A percentile compares a stretch with the other conserved stretches of the same genome.
These are phyloP conservation scores for Hipparchia sbordonii DNA, from an alignment of 2,888 invertebrate species.

Conservation along the genomic window DNA sequence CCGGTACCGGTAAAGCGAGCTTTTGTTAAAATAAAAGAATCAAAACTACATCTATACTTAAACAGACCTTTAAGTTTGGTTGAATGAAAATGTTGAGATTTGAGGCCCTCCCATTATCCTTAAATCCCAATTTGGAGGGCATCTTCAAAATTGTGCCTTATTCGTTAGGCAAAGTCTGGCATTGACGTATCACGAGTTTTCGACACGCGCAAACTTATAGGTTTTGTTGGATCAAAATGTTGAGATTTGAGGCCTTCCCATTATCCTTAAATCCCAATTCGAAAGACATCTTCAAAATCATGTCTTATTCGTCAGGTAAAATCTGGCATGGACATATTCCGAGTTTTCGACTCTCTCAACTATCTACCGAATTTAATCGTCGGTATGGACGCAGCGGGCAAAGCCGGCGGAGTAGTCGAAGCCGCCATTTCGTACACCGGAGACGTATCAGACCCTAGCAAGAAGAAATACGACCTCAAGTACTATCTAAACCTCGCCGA, in stretches of 20 bases:
- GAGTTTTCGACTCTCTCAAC: conserved; percentile 99
- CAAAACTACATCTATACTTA: too few species aligned
- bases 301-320: conserved; percentile 83
- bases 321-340: conserved; percentile 99
- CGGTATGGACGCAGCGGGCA: conserved; percentile 98
- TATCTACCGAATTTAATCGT: conserved; percentile 98
- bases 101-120: too few species aligned
- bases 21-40: too few species aligned
- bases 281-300: too few species aligned
- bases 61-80: too few species aligned
- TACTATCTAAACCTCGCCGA: conserved; percentile 97
- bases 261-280: too few species aligned
- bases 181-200: conserved; percentile 99
- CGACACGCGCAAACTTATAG: conserved; percentile 91
- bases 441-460: conserved; percentile 95
- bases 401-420: conserved; percentile 98
- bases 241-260: too few species aligned
- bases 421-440: conserved; percentile 99
- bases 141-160: background rate
- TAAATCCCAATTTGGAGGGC: too few species aligned
- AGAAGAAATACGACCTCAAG: conserved; percentile 96
- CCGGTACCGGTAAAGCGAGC: background rate
- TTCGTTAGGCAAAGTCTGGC: conserved; percentile 89
- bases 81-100: too few species aligned
- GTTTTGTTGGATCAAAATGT: too few species aligned